Evolutionary conservation across 2,113 vertebrate species (phyloP), one percentile per base, ranked within the genome.

Genomic region (Eretmochelys imbricata): DNA sequence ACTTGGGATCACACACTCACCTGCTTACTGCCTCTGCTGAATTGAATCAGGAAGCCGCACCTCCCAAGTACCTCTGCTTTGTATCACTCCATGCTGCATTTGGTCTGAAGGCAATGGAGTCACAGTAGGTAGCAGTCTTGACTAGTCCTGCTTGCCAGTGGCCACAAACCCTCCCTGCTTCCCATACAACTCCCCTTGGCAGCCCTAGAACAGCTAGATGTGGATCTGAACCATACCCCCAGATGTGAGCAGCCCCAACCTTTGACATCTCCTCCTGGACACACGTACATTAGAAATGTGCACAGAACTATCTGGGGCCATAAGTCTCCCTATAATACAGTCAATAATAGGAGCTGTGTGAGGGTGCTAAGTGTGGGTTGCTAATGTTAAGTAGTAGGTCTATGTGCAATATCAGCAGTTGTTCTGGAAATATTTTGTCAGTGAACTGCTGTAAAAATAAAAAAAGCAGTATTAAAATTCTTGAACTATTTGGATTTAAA

Each of bases 71-170:
- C 8, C 20, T 16, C 4, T 82, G 12, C 84, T 91, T 75, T 29
- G 29, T 16, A 80, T 46, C 87, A 8, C 22, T 85, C 48, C 53
- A 31, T 76, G 84, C 35, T n/a, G n/a, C 35, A 72, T 72, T 38
- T 35, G 16, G 5, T 20, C 65, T 38, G 35, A 72, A 8, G n/a
- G 35, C 35, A 72, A 72, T 38, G 35, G 65, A 80, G 65, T 29
- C 65, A 86, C 42, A 55, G 6, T 24, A 72, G 65, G 80, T 25
- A 55, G 14, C 35, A 54, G 80, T 50, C 10, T 11, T 16, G 13
- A 42, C 13, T 48, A 35, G 4, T 2, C 1, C 2, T 0, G 0
- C 2, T 5, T 3, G 4, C 46, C 5, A 48, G 10, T 4, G 35
- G 0, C 75, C 42, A 42, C 17, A 46, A 50, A 22, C 85, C 27